Evolutionary conservation across 2,113 vertebrate genomes (phyloP).

Genomic region (Eublepharis macularius): DNA sequence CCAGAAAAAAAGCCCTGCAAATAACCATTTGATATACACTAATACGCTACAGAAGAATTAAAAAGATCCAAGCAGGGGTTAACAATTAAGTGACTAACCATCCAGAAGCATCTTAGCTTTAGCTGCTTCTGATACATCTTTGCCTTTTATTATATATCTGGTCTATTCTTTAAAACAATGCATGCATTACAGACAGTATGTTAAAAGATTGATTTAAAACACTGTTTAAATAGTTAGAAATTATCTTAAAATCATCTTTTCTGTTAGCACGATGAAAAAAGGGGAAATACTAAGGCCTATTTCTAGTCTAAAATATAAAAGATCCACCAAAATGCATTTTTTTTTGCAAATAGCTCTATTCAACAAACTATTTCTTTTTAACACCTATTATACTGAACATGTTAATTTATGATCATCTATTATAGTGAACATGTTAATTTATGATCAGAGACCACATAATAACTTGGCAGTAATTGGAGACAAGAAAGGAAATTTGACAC

Average conservation of each 20-base stretch:
- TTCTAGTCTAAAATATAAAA: slow-evolving; percentile 65
- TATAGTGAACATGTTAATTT: slow-evolving; percentile 56
- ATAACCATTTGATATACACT: background rate
- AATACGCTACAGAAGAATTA: background rate
- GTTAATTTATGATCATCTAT: slow-evolving; percentile 57
- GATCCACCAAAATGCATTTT: slow-evolving; percentile 48
- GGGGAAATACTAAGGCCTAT: slow-evolving; percentile 41
- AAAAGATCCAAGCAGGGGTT: slow-evolving; percentile 26
- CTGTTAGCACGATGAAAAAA: slow-evolving; percentile 32
- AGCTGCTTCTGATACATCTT: slow-evolving; percentile 32
- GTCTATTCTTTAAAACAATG: slow-evolving; percentile 58
- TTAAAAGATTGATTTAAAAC: slow-evolving; percentile 47
- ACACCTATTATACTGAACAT: slow-evolving; percentile 45
- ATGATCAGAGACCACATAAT: slow-evolving; percentile 34
- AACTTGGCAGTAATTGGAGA: slow-evolving; percentile 38
- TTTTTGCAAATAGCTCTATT: slow-evolving; percentile 55
- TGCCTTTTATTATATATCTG: slow-evolving; percentile 10
- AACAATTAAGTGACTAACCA: slow-evolving; percentile 46
- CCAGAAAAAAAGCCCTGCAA: too few relatives aligned
- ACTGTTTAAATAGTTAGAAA: slow-evolving; percentile 58
- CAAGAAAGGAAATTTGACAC: slow-evolving; percentile 48
- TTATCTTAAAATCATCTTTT: slow-evolving; percentile 49
- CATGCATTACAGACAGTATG: slow-evolving; percentile 13
- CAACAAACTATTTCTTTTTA: slow-evolving; percentile 53
- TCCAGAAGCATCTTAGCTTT: slow-evolving; percentile 45